A percentile compares a stretch with the other conserved stretches of the same genome.
These are phyloP conservation scores for Melanocharis versteri DNA, from an alignment of 2,113 vertebrate species.

Conservation along the genomic window DNA sequence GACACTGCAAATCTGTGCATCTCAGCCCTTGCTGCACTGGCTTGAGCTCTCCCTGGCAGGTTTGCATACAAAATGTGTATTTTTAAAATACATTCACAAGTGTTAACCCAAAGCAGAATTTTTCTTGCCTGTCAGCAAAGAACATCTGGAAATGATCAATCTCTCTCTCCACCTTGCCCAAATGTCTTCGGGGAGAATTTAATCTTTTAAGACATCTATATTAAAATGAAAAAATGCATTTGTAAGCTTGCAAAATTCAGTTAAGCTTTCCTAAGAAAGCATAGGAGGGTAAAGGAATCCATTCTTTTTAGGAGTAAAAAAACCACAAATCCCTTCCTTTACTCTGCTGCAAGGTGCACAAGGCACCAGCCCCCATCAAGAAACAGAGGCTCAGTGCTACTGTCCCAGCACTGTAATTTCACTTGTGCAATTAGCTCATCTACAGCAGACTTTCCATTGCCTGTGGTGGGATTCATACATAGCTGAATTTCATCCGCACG, in stretches of 20 bases:
- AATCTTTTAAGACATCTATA: conserved; percentile 9
- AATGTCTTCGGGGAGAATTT: conserved; percentile 24
- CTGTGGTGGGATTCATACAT: not conserved
- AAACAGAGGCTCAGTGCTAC: not conserved
- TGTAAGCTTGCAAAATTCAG: not conserved
- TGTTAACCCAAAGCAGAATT: not conserved
- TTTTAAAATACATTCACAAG: not conserved
- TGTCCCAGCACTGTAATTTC: not conserved
- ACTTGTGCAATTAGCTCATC: not conserved
- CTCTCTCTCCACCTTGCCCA: not conserved
- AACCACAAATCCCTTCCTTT: not conserved
- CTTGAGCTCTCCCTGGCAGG: not conserved
- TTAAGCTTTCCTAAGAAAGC: not conserved
- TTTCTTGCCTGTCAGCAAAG: not conserved
- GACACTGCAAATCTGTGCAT: not conserved
- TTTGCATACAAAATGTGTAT: not conserved
- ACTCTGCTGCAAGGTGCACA: not conserved
- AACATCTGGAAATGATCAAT: conserved; percentile 30
- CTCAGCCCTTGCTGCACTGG: not conserved
- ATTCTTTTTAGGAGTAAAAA: not conserved
- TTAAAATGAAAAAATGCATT: not conserved
- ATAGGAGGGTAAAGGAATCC: not conserved
- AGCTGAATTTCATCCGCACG: not conserved
- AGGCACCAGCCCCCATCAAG: not conserved
- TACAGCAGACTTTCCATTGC: not conserved